Evolutionary conservation across 2,113 vertebrate genomes (phyloP), one percentile per base, ranked within the genome.

Genomic region (Anarrhichthys ocellatus): DNA sequence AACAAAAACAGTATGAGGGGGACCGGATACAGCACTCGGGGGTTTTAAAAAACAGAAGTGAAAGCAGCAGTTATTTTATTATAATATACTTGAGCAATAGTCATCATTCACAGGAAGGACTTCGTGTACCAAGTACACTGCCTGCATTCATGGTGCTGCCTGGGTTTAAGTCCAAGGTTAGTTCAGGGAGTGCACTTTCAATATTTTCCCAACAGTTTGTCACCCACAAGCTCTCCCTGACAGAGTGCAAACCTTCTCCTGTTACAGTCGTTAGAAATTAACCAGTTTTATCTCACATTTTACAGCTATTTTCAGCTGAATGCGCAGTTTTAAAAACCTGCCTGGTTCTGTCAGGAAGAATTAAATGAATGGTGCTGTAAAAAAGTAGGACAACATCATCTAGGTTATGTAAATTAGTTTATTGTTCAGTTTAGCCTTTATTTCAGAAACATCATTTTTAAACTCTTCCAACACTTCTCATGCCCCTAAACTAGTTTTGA

Each of bases 111-210:
- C 80, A 80, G 70, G 52, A 68, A 86, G 78, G 66, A 81, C 73
- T 79, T 9, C 59, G 52, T 29, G 80, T 77, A 27, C 63, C 58
- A 38, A 63, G 44, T 0, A 88, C 92, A 93, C 69, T 80, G 84
- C 4, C 44, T 84, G 72, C 76, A 86, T 91, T 92, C 89, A 89
- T 79, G 61, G 9, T 9, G 61, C 65, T 17, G 15, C 42, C 63
- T 77, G 73, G 83, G 74, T 90, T 84, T 75, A 92, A 92, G 89
- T 92, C 87, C 90, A 94, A 93, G 86, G 88, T 88, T 84, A 65
- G 50, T 63, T 63, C 40, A 70, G 40, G 59, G 40, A 75, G 15
- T 68, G 54, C 48, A 80, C 76, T 73, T 72, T 85, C 42, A 85
- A 65, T 73, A 70, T 81, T 86, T 79, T 9, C 54, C 46, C 52